Base-by-base conservation (phyloP, 2,113 vertebrate species). In the human (Homo sapiens) region DNA sequence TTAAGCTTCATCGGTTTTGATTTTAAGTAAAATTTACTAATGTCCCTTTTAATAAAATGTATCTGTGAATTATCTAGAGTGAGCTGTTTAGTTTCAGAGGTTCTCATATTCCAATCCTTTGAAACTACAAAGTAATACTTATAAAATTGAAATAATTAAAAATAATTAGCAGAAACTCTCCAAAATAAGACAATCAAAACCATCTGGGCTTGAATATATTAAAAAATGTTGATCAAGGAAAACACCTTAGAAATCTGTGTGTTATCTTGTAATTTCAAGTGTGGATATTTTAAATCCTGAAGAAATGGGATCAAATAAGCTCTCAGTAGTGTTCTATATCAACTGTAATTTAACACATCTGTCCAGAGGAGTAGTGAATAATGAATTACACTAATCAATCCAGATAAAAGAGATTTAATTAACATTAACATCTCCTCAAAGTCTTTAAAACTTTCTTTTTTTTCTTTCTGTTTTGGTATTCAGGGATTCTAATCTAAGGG, bases 341-440 rank as follows among this genome's bases (percentile, higher is more conserved):
- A 95, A 88, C 83, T 97, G 45, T 89, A 95, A 96, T 97, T 97
- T 92, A 96, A 94, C 81, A 95, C 93, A 88, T 97, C 93, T 97
- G 96, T 97, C 97, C 90, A 97, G 93, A 94, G 64, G 57, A 97
- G 87, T 81, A 73, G 57, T 80, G 87, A 96, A 92, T 97, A 97
- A 96, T 97, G 92, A 97, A 95, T 96, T 97, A 76, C 40, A 95
- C 72, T 96, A 93, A 98, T 97, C 96, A 97, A 85, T 96, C 84
- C 40, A 89, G 90, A 96, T 97, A 95, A 97, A 96, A 95, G 81
- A 90, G 61, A 95, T 97, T 96, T 98, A 94, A 97, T 97, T 97
- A 97, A 89, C 86, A 96, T 94, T 91, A 97, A 91, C 87, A 88
- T 96, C n/a, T 90, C 45, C 50, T 92, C 87, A 64, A 90, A 82